Base-by-base conservation (phyloP, 2,888 invertebrate genomes). In the Hypercompe scribonia region DNA sequence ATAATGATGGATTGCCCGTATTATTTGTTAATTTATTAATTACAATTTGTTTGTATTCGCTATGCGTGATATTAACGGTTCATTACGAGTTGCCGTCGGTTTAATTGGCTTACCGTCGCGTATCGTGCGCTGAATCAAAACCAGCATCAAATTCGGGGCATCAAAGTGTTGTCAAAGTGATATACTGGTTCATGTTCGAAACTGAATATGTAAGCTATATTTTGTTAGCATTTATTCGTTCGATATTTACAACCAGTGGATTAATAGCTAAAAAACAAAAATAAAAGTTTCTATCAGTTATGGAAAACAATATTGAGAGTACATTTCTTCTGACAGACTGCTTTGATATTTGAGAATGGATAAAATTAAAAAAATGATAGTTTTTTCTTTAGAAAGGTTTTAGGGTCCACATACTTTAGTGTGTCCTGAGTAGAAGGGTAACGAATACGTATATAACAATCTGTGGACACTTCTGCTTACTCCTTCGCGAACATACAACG, bases 51-150 rank as follows among this genome's bases (percentile, higher is more conserved):
- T 92, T 83, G 86, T 89, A 95, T 93, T 93, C 94, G 84, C 81
- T 75, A 77, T 89, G 88, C 88, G 90, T 86, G 84, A 90, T 89
- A 93, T 94, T 93, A 94, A 94, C 94, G 92, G 94, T 94, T 92
- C 92, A 93, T 94, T 94, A 93, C 90, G 85, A 90, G 89, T 91
- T 88, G 90, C 88, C 88, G 84, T 76, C 87, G 87, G 87, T 89
- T 91, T 94, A 94, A 95, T 95, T 94, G 92, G 90, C 91, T 91
- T 90, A 91, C 93, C 91, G 92, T 93, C 92, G 88, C 84, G 78
- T 86, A 87, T 80, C 93, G 93, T 94, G 94, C 89, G 84, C 90
- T 87, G 94, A 93, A 94, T 94, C 88, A 84, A 85, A 91, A 89
- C 81, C 78, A 76, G 84, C 85, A 87, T 89, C 87, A 87, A 89